Conservation (phyloP, 2,888 invertebrate genomes). For the Ceramica pisi region DNA sequence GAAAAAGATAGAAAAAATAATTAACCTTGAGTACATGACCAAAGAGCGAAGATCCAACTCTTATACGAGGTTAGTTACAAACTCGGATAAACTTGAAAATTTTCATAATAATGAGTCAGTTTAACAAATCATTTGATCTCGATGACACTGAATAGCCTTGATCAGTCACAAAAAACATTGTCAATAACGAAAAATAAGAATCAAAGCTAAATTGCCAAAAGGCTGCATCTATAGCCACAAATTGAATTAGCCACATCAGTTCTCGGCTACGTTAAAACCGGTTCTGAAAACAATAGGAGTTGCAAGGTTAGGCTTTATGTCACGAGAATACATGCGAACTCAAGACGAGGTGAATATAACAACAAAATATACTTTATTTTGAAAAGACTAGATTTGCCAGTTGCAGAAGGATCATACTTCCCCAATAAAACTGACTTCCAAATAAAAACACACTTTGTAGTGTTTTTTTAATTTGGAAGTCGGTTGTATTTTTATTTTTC, state of each 20-base stretch:
- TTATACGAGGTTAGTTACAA: neutral
- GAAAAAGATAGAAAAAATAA: neutral
- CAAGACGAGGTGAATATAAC: slow-evolving; percentile 26
- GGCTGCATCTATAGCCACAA: slow-evolving; percentile 28
- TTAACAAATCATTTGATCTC: slow-evolving; percentile 30
- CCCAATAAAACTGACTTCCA: too few relatives aligned
- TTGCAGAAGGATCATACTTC: too few relatives aligned
- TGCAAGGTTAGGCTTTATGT: slow-evolving; percentile 66
- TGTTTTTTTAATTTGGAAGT: too few relatives aligned
- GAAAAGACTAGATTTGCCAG: neutral
- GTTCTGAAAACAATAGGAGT: slow-evolving; percentile 71
- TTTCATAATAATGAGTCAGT: slow-evolving; percentile 12
- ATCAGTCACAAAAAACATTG: slow-evolving; percentile 6
- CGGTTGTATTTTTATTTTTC: too few relatives aligned
- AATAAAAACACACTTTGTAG: too few relatives aligned
- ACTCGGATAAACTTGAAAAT: neutral
- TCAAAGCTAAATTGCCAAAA: slow-evolving; percentile 27
- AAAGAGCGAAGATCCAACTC: neutral
- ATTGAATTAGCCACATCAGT: slow-evolving; percentile 50
- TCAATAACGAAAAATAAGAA: slow-evolving; percentile 15
- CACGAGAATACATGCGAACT: slow-evolving; percentile 49
- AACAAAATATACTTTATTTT: slow-evolving; percentile 15
- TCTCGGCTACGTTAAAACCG: slow-evolving; percentile 58
- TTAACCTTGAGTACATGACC: slow-evolving; percentile 8
- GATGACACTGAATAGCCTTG: slow-evolving; percentile 23